A percentile compares a stretch with the other conserved stretches of the same genome.
Conservation (phyloP, 2,888 invertebrate species). For the Troides aeacus region DNA sequence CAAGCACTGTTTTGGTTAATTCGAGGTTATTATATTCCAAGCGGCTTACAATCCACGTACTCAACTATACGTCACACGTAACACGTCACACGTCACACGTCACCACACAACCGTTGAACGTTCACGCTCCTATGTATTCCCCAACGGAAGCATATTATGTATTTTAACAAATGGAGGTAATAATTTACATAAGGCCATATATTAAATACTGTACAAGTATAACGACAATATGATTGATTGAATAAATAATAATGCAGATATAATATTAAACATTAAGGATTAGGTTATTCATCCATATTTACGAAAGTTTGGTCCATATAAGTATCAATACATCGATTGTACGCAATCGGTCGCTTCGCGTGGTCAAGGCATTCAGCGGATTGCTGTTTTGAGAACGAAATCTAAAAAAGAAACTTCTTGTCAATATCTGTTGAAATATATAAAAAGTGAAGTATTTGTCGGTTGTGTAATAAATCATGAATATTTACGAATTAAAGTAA, state of each 20-base stretch:
- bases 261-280: slow-evolving; percentile 74
- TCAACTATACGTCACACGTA: slow-evolving; percentile 44
- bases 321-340: slow-evolving; percentile 74
- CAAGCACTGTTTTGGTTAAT: slow-evolving; percentile 57
- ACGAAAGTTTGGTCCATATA: slow-evolving; percentile 80
- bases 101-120: slow-evolving; percentile 49
- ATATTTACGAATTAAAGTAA: background rate
- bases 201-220: slow-evolving; percentile 77
- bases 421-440: slow-evolving; percentile 1
- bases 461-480: background rate
- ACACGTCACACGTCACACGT: slow-evolving; percentile 35
- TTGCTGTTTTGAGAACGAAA: slow-evolving; percentile 27
- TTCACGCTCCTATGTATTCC: slow-evolving; percentile 48
- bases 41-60: slow-evolving; percentile 49
- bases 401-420: slow-evolving; percentile 6
- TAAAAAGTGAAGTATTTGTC: slow-evolving; percentile 1
- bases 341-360: slow-evolving; percentile 56
- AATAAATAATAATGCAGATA: slow-evolving; percentile 70
- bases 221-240: slow-evolving; percentile 77
- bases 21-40: slow-evolving; percentile 56
- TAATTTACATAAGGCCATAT: slow-evolving; percentile 79
- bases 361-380: slow-evolving; percentile 62
- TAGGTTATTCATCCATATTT: slow-evolving; percentile 72
- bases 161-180: slow-evolving; percentile 65
- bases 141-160: slow-evolving; percentile 63